Base-by-base conservation (phyloP, 2,888 invertebrate genomes). In the Drosophila hamatofila region DNA sequence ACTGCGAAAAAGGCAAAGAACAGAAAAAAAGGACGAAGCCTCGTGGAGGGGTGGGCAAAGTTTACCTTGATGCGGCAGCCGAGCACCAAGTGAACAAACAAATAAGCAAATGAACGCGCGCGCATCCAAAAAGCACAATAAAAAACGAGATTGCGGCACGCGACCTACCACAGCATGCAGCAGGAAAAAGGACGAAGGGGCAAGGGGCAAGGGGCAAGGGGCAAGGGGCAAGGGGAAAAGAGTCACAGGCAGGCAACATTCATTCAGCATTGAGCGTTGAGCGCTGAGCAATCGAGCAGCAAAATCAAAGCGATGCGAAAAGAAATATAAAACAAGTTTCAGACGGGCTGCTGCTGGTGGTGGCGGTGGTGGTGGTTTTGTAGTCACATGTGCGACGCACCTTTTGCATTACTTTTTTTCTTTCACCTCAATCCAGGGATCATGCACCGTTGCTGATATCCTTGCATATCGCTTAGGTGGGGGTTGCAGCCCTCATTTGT, bases 401-500 rank as follows among this genome's bases (percentile, higher is more conserved):
- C 88, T 87, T 89, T 84, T 56, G 72, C 75, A 78, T 78, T 46
- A 25, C n/a, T 18, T 18, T 18, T 23, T 44, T 44, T 78, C 75
- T 73, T 89, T 87, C 85, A 87, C 90, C 90, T 89, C 83, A 89
- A 85, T 75, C 84, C 70, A 18, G 79, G 81, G 63, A 83, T 86
- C 78, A 78, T 69, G 81, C 68, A 72, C 49, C 66, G 86, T 60
- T 63, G 83, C 57, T 68, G 87, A 88, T 89, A 88, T 88, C 87
- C 78, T 67, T 80, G 69, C 67, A 71, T 61, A 78, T 70, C 78
- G 69, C 66, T 64, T 58, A 6, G 49, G 48, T 49, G 48, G 81
- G 85, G 88, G 89, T 88, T 88, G 79, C 89, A 89, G 87, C 87
- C 89, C 87, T 88, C 89, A 88, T 86, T 83, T 82, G 77, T 72